Base-by-base conservation (phyloP, 2,113 vertebrate species). In the Cyanoramphus novaezelandiae region DNA sequence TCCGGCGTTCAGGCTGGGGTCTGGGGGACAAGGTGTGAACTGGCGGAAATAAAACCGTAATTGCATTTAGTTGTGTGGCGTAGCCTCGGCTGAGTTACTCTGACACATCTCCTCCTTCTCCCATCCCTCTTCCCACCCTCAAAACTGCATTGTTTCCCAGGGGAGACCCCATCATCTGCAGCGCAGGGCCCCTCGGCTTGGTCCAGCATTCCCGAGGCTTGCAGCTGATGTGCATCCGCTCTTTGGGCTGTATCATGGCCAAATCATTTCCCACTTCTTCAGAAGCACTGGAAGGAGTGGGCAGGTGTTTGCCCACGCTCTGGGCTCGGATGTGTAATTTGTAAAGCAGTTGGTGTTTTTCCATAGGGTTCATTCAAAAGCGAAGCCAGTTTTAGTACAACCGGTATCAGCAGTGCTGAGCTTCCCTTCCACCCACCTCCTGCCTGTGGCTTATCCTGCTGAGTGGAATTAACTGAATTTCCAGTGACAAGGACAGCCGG, bases 391-490 rank as follows among this genome's bases (percentile, higher is more conserved):
- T 93, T 85, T 92, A 65, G 81, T 11, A 5, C 49, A 77, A 70
- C 15, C 31, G 28, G 10, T 29, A 37, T 84, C 17, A 31, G 79
- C 47, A 69, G 78, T 71, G 74, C 63, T 88, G 93, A 97, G 86
- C 41, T 59, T 72, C 90, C 63, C 83, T 77, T 23, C 83, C 65
- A 18, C 88, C 50, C 55, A 63, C 72, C 43, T 84, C 46, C 43
- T 92, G 84, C 82, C 71, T 87, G 64, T 78, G 85, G 96, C 95
- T 98, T 98, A 98, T 93, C 97, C 84, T 52, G n/a, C 67, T 96
- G 79, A 98, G 90, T 69, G 77, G 97, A 94, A 97, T 98, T 98
- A 98, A 70, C 92, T 60, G 68, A 90, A 97, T 98, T 95, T 77
- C 88, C 88, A 77, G 92, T 97, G 97, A 97, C 96, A 92, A 53